phyloP scores from a whole-genome alignment of 2,113 vertebrate genomes.

The Sciurus niger region DNA sequence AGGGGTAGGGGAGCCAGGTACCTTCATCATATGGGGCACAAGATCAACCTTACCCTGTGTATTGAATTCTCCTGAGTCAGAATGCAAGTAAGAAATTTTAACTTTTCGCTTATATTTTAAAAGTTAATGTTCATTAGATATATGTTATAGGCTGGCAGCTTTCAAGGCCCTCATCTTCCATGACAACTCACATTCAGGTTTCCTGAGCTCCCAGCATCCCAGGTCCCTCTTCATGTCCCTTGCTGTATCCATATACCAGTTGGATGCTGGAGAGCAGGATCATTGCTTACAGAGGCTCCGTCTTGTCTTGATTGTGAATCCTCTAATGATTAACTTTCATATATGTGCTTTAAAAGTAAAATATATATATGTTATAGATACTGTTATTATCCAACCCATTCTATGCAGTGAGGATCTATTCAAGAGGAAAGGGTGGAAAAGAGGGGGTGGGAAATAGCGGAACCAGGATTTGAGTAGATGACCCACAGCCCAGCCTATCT shows the following conservation, averaged over 20 bases:
- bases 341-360: background rate
- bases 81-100: background rate
- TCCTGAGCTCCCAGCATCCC: background rate
- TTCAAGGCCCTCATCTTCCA: background rate
- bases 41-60: background rate
- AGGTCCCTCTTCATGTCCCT: accelerated
- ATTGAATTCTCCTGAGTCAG: background rate
- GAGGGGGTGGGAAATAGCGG: background rate
- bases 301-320: background rate
- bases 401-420: background rate
- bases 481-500: background rate
- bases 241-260: accelerated
- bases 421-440: background rate
- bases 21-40: background rate
- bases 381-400: background rate
- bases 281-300: no score
- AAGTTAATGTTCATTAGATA: background rate
- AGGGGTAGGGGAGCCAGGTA: no score
- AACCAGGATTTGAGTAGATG: background rate
- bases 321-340: constrained; percentile 18
- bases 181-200: background rate
- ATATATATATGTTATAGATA: background rate
- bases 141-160: background rate
- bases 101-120: background rate
- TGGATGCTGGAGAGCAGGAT: no score